Evolutionary conservation across 2,888 invertebrate genomes (phyloP), one percentile per base, ranked within the genome.

Genomic region (Drosophila phalerata): DNA sequence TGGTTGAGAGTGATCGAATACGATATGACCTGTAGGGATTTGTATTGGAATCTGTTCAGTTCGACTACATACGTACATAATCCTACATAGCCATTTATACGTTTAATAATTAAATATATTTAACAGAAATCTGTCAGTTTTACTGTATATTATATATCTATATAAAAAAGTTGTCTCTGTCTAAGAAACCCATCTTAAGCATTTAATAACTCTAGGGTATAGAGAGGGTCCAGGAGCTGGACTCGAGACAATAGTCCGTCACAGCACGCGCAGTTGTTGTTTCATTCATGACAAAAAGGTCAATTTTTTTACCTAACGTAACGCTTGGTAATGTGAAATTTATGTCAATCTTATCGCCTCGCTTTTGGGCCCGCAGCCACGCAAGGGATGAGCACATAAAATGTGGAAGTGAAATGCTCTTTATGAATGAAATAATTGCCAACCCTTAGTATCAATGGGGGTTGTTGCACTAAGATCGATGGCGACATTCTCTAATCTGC

Each of bases 301-400:
- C 55, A 62, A 51, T n/a, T 55, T 57, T 34, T 51, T 57, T 49
- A 63, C 66, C 85, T 69, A 68, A 78, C 49, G 61, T 66, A 71
- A 45, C 57, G 71, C 52, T 70, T 15, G 70, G 68, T 88, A 89
- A 85, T 89, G 88, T 78, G 77, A 79, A 85, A 85, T 83, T 80
- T 82, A 85, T 87, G 89, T 89, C 77, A 85, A 87, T 82, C 80
- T 85, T 85, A 85, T 85, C 85, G 85, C 78, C 73, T 75, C 53
- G 65, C 51, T 55, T 65, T 63, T 57, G 45, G 53, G 55, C n/a
- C n/a, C n/a, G n/a, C n/a, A n/a, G 40, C 66, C 73, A 52, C 30
- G 47, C 51, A 53, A 58, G 83, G 62, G 67, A 73, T 77, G 67
- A 60, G 67, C 55, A 43, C 61, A 58, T 79, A n/a, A 66, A 72